Evolutionary conservation across 1,140 invertebrate genomes (phyloP).

Genomic region (Galendromus occidentalis): DNA sequence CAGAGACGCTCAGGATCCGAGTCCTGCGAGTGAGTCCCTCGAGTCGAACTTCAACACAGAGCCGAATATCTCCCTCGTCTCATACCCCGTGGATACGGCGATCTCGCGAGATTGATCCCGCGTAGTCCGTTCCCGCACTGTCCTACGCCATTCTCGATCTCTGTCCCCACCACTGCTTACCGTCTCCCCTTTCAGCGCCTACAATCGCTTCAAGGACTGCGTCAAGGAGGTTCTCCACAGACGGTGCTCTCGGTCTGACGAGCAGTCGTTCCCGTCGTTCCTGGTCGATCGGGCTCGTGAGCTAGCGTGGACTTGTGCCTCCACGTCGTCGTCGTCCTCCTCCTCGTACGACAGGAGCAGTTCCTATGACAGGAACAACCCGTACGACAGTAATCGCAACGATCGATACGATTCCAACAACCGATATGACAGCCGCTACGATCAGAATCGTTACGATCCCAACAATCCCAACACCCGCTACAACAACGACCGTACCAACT

Average conservation of each 20-base stretch:
- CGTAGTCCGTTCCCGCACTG: no score
- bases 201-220: constrained; percentile 14
- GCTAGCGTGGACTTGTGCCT: constrained; percentile 16
- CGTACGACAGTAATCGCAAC: background rate
- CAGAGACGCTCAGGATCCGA: background rate
- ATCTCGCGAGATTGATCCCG: no score
- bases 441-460: background rate
- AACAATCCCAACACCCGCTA: background rate
- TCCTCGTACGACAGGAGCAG: background rate
- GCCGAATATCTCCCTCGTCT: no score
- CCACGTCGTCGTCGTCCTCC: background rate
- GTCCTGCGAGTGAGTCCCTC: background rate
- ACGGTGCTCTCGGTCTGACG: constrained; percentile 16
- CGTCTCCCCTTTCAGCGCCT: background rate
- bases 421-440: background rate
- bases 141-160: no score
- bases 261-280: constrained; percentile 16
- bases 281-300: constrained; percentile 17
- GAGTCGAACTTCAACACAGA: no score
- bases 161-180: background rate
- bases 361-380: background rate
- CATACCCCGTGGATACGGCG: no score
- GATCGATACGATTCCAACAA: background rate
- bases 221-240: constrained; percentile 13
- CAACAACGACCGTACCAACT: background rate